phyloP scores from a whole-genome alignment of 2,113 vertebrate genomes.

The Odocoileus hemionus region DNA sequence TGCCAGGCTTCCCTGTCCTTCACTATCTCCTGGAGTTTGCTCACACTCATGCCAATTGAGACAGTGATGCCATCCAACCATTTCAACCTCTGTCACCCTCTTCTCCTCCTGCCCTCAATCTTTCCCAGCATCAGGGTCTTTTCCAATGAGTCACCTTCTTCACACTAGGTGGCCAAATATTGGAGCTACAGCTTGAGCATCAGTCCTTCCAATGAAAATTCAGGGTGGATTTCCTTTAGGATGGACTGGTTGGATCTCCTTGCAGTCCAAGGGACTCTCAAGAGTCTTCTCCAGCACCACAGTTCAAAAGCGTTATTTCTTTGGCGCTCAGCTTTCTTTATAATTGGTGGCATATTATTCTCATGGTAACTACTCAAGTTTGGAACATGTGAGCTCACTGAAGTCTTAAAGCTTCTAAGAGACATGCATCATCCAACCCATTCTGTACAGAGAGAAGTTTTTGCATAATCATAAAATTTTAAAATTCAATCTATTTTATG shows the following conservation, averaged over 20 bases:
- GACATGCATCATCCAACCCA: neutral
- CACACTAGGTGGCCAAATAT: neutral
- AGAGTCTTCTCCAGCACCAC: neutral
- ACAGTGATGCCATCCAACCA: neutral
- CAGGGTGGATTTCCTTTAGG: neutral
- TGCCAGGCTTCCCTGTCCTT: neutral
- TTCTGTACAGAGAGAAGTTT: neutral
- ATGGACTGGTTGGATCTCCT: neutral
- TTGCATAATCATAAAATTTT: neutral
- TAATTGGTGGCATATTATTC: neutral
- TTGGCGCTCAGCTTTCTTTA: neutral
- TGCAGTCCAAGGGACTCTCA: neutral
- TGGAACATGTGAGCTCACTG: neutral
- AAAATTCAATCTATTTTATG: constrained; percentile 7
- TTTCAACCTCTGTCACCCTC: neutral
- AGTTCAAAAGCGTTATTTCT: neutral
- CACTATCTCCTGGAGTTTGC: neutral
- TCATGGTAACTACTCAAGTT: neutral
- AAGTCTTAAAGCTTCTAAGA: neutral
- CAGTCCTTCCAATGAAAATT: neutral
- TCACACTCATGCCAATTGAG: neutral
- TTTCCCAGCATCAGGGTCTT: neutral
- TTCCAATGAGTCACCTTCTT: neutral
- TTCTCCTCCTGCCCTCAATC: neutral
- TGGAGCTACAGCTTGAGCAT: neutral